Conservation (phyloP, 2,113 vertebrate genomes). For the Mugil cephalus region DNA sequence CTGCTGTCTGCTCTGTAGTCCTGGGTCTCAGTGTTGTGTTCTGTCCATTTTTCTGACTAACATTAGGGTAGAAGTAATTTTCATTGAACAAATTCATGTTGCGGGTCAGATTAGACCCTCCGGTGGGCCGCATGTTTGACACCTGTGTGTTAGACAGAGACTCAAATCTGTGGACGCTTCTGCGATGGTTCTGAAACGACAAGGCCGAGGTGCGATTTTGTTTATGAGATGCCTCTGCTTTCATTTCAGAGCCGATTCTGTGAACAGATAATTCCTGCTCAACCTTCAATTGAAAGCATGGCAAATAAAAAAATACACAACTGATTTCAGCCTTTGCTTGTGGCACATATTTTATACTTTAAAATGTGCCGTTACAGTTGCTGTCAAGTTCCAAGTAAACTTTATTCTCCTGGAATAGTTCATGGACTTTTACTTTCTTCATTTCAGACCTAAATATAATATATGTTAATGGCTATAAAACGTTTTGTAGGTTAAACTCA, state of each 20-base stretch:
- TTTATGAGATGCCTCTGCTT: conserved; percentile 20
- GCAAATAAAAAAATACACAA: conserved; percentile 9
- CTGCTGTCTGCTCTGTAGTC: no score
- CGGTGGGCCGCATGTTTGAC: no score
- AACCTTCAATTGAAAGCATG: background rate
- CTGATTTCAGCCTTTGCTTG: background rate
- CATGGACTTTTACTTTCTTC: no score
- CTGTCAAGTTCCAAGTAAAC: conserved; percentile 8
- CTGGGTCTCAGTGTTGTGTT: no score
- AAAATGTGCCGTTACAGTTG: background rate
- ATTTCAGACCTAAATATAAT: background rate
- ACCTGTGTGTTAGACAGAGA: no score
- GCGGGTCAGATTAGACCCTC: no score
- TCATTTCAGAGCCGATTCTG: background rate
- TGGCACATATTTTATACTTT: background rate
- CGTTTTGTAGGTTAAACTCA: background rate
- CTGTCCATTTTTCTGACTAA: no score
- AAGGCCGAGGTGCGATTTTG: conserved; percentile 21
- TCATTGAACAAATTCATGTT: no score
- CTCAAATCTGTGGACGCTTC: conserved; percentile 13
- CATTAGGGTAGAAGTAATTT: no score
- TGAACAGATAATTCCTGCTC: background rate
- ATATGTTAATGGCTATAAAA: background rate
- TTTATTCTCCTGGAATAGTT: background rate
- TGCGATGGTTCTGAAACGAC: conserved; percentile 16